Base-by-base conservation (phyloP, 1,140 invertebrate species). In the Neodiprion virginianus region DNA sequence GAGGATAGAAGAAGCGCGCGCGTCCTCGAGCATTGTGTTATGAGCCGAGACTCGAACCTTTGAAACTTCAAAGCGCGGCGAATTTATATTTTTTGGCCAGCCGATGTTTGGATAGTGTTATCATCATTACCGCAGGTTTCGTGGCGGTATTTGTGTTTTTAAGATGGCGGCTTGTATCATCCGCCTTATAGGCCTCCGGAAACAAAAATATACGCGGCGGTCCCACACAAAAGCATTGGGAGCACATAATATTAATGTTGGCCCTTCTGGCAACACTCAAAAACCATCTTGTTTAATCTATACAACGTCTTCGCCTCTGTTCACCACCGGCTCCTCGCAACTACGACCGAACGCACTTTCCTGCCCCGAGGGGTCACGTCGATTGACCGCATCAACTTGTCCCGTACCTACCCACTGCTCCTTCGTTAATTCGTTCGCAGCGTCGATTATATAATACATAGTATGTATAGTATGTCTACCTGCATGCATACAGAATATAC, bases 51-150 rank as follows among this genome's bases (percentile, higher is more conserved):
- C 53, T 61, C 53, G 53, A 61, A 17, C 53, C n/a, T 61, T 61
- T 12, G n/a, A 61, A 61, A 61, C 53, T 61, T 61, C 53, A 61
- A 61, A 61, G 53, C 53, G 53, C 53, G 53, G 53, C 53, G n/a
- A 61, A 61, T 61, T 61, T 61, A 61, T 61, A 61, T 61, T 61
- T 61, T 61, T 61, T 61, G 53, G 53, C 53, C 53, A 61, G 53
- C 53, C 53, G 53, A 61, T 61, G 53, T 61, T 61, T 61, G 8
- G 53, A 61, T 61, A 61, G 53, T 61, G 53, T 61, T 61, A 61
- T 61, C 53, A 61, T 61, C 53, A 61, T 61, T 61, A 61, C 53
- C 53, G 53, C 53, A 61, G 53, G 53, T 61, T 61, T 61, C 53
- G 53, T 61, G 53, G 11, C 53, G 53, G 53, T 61, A 61, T 61